Evolutionary conservation across 2,888 invertebrate genomes (phyloP), one percentile per base, ranked within the genome.

Genomic region (Volucella inanis): DNA sequence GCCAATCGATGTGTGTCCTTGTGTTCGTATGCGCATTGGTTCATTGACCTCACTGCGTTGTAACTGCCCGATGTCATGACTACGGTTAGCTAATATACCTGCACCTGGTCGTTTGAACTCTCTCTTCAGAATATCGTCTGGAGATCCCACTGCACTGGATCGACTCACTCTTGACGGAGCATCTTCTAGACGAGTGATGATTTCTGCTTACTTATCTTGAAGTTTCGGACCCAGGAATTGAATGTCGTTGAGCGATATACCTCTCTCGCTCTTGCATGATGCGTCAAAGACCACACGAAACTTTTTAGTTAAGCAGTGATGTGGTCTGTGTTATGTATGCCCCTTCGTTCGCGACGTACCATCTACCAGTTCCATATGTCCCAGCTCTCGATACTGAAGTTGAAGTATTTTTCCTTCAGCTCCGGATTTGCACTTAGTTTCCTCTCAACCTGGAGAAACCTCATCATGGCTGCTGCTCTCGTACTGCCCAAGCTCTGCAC

Each of bases 81-180:
- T n/a, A n/a, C n/a, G 8, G 41, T 47, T 52, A 79, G 64, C 55
- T 50, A 65, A n/a, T 71, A 78, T 18, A 64, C 64, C 0, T 11
- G 11, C 3, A 78, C n/a, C 31, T 22, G 41, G 18, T 71, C 11
- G n/a, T 43, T n/a, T 9, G 55, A 47, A n/a, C 14, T 39, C 38
- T 77, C 67, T 39, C 70, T 70, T 70, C 77, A 77, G 38, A 77
- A 47, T 9, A 78, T 78, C 15, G 49, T 38, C 22, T 78, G 70
- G 0, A 78, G 41, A 10, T 78, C 62, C 70, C 61, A 70, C 14
- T 77, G 77, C 11, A 39, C 54, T 11, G 61, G 70, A 10, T 62
- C 12, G 14, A 77, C 49, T 2, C 55, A 15, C 43, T 62, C 62
- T 49, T 64, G 77, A 8, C 68, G 77, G 31, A 62, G 68, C 55